These are phyloP conservation scores for Drosophila sproati DNA, from an alignment of 1,140 invertebrate species.

Conservation along the genomic window DNA sequence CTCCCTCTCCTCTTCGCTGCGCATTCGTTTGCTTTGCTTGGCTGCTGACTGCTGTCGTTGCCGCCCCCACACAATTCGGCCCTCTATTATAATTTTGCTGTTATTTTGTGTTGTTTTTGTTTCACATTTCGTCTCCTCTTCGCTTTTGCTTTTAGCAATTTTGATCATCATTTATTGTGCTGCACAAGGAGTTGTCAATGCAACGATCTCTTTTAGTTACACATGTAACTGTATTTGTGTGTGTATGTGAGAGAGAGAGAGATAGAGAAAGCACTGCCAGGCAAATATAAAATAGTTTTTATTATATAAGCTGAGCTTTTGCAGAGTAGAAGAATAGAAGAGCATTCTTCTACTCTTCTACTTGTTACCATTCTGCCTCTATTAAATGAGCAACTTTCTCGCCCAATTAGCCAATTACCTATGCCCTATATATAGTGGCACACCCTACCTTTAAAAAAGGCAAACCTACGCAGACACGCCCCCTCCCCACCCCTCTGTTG, in stretches of 20 bases:
- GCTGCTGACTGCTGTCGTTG: constrained; percentile 26
- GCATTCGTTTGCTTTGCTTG: constrained; percentile 9
- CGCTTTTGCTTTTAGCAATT: constrained; percentile 46
- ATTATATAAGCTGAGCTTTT: not conserved
- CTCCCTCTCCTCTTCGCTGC: not conserved
- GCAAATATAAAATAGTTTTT: too few relatives aligned
- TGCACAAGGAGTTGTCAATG: constrained; percentile 47
- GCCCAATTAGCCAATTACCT: constrained; percentile 25
- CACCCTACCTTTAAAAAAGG: constrained; percentile 18
- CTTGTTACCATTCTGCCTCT: not conserved
- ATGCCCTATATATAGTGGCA: constrained; percentile 10
- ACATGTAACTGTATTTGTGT: not conserved
- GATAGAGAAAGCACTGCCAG: too few relatives aligned
- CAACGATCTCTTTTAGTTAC: constrained; percentile 18
- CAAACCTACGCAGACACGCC: constrained; percentile 46
- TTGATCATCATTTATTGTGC: constrained; percentile 38
- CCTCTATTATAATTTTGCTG: constrained; percentile 51
- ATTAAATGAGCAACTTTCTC: not conserved
- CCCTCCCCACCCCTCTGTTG: constrained; percentile 15
- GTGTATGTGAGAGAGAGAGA: too few relatives aligned
- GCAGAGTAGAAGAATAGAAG: not conserved
- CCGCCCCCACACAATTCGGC: constrained; percentile 68
- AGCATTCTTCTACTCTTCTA: not conserved
- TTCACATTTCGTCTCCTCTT: constrained; percentile 45
- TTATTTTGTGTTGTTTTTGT: constrained; percentile 40